Percentiles rank a stretch among this genome's conserved stretches.
Conservation (phyloP, 2,888 invertebrate species). For the Drosophila fungiperda region DNA sequence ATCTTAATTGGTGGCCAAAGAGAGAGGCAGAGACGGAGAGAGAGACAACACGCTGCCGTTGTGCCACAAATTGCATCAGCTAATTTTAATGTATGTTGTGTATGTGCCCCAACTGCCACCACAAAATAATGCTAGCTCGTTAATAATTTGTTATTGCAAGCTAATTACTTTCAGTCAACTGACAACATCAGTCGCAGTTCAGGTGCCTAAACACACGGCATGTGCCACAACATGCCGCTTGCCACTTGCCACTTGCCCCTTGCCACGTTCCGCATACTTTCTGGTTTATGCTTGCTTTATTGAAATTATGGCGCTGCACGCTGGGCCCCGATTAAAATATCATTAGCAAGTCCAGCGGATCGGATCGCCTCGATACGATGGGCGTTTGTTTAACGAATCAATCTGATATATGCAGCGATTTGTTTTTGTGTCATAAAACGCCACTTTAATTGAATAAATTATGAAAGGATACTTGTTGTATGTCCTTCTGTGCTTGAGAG, state of each 20-base stretch:
- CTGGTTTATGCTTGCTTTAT: constrained; percentile 53
- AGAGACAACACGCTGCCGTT: constrained; percentile 6
- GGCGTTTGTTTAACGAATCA: constrained; percentile 52
- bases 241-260: constrained; percentile 32
- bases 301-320: constrained; percentile 43
- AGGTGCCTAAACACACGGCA: constrained; percentile 11
- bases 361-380: constrained; percentile 3
- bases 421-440: constrained; percentile 55
- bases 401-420: constrained; percentile 57
- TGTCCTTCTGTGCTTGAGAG: not conserved
- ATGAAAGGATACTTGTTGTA: constrained; percentile 16
- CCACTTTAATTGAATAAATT: constrained; percentile 58
- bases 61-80: constrained; percentile 26
- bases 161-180: constrained; percentile 57
- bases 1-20: constrained; percentile 26
- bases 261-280: constrained; percentile 21
- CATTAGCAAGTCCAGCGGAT: constrained; percentile 48
- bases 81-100: constrained; percentile 29
- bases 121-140: constrained; percentile 24
- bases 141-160: constrained; percentile 55
- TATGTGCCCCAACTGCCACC: constrained; percentile 17
- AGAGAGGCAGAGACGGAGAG: not conserved
- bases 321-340: constrained; percentile 56
- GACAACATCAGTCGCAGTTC: constrained; percentile 41
- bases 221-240: constrained; percentile 15